Conservation (phyloP, 2,113 vertebrate genomes). For the human region GRCh38 chr20:11404001-11404500, state of each 20-base stretch:
- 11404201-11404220: too few species aligned
- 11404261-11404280: background rate
- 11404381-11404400: background rate
- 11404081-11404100: background rate
- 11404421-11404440: background rate
- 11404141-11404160: background rate
- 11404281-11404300: background rate
- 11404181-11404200: background rate
- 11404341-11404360: background rate
- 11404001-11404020: background rate
- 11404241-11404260: background rate
- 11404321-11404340: background rate
- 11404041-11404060: background rate
- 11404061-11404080: background rate
- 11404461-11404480: background rate
- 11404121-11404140: background rate
- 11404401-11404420: background rate
- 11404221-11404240: background rate
- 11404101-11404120: background rate
- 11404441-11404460: background rate
- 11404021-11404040: background rate
- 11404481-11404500: background rate
- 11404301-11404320: background rate
- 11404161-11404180: background rate
- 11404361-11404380: background rate